Evolutionary conservation across 2,113 vertebrate genomes (phyloP).

Genomic region (Megaceryle torquata): DNA sequence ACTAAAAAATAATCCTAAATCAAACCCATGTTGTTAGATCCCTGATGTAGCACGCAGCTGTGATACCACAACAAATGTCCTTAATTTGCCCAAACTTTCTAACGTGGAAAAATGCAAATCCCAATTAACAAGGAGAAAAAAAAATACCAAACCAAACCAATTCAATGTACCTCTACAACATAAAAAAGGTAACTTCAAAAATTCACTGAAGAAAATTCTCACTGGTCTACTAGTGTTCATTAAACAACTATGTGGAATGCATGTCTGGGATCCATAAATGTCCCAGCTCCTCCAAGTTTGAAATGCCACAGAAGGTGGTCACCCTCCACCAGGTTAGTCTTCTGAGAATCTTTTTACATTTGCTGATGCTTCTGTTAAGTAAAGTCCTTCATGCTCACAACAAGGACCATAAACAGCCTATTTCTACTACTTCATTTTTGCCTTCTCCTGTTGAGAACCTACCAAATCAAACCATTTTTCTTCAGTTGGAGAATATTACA

Average conservation of each 20-base stretch:
- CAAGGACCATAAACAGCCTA: neutral
- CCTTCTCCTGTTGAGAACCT: neutral
- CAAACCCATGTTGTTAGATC: neutral
- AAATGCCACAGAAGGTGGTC: neutral
- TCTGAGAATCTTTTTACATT: neutral
- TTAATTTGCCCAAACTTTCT: neutral
- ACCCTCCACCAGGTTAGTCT: neutral
- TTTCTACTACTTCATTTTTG: neutral
- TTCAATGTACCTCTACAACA: neutral
- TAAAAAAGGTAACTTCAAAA: neutral
- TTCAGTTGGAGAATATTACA: neutral
- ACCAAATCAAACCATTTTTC: slow-evolving; percentile 10
- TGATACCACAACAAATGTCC: neutral
- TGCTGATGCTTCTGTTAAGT: neutral
- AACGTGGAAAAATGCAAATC: neutral
- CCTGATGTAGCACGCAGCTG: neutral
- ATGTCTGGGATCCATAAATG: neutral
- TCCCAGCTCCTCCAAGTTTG: neutral
- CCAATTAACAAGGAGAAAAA: neutral
- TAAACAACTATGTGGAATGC: neutral
- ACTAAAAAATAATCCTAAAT: neutral
- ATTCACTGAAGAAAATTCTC: neutral
- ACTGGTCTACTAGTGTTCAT: neutral
- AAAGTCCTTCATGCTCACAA: neutral
- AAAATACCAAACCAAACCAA: neutral